phyloP scores from a whole-genome alignment of 2,113 vertebrate genomes.

The Corapipo altera region DNA sequence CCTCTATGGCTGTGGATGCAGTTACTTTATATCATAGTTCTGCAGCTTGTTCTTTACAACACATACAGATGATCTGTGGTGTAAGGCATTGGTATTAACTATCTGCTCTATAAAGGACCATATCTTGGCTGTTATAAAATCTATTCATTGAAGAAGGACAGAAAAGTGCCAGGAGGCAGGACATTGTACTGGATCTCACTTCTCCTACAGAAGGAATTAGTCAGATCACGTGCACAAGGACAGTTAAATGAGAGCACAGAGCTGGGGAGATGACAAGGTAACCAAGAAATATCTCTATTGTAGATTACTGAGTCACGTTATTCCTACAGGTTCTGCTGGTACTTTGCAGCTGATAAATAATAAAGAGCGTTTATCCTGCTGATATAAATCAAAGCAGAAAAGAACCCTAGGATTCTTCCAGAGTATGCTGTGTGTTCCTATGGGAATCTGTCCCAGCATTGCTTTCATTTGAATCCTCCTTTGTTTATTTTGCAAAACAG shows the following conservation, averaged over 20 bases:
- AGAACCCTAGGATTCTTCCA: not conserved
- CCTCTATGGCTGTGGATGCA: not conserved
- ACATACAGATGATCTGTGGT: not conserved
- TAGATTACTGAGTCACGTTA: not conserved
- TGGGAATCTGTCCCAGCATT: conserved; percentile 6
- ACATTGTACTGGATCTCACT: not conserved
- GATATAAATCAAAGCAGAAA: conserved; percentile 34
- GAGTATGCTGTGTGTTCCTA: not conserved
- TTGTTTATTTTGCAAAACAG: conserved; percentile 59
- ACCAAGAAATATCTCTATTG: not conserved
- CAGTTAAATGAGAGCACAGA: not conserved
- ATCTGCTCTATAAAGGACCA: not conserved
- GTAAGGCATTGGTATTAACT: not conserved
- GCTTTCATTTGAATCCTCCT: conserved; percentile 37
- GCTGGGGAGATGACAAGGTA: not conserved
- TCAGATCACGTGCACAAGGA: not conserved
- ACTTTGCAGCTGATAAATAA: not conserved
- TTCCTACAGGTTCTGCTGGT: not conserved
- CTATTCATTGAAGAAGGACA: not conserved
- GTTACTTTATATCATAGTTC: not conserved
- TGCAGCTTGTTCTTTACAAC: not conserved
- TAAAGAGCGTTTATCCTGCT: not conserved
- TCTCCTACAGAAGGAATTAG: not conserved
- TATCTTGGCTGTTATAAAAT: not conserved
- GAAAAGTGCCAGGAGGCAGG: not conserved